Conservation (phyloP, 1,140 invertebrate genomes). For the Harpegnathos saltator region DNA sequence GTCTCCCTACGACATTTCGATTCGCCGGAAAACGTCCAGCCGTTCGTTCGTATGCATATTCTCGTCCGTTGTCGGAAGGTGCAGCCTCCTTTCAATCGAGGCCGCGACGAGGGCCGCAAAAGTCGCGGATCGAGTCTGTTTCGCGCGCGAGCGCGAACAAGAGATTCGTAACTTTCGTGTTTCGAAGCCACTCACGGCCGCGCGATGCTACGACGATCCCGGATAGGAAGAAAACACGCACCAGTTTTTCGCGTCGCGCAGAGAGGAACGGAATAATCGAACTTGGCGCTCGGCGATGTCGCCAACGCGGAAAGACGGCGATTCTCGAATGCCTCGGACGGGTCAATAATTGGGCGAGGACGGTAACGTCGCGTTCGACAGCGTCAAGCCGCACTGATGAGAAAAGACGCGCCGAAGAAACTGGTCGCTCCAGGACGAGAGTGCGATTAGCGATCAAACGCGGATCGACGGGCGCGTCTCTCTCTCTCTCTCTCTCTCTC, state of each 20-base stretch:
- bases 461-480: slow-evolving; percentile 29
- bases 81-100: not conserved
- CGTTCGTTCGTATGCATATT: too few relatives aligned
- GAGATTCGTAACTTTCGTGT: not conserved
- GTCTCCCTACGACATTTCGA: too few relatives aligned
- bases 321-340: slow-evolving; percentile 31
- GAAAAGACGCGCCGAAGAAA: slow-evolving; percentile 58
- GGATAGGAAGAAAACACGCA: not conserved
- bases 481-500: too few relatives aligned
- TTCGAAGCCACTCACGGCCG: not conserved
- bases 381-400: not conserved
- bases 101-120: too few relatives aligned
- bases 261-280: slow-evolving; percentile 15
- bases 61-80: not conserved
- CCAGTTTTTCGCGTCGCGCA: not conserved
- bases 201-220: not conserved
- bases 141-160: too few relatives aligned
- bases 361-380: not conserved
- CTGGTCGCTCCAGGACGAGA: slow-evolving; percentile 54
- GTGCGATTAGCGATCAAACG: slow-evolving; percentile 29
- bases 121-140: not conserved
- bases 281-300: not conserved
- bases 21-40: too few relatives aligned
- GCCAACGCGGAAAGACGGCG: not conserved
- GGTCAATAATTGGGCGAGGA: slow-evolving; percentile 60